phyloP scores from a whole-genome alignment of 2,888 invertebrate species.

The Chalcis sispes region DNA sequence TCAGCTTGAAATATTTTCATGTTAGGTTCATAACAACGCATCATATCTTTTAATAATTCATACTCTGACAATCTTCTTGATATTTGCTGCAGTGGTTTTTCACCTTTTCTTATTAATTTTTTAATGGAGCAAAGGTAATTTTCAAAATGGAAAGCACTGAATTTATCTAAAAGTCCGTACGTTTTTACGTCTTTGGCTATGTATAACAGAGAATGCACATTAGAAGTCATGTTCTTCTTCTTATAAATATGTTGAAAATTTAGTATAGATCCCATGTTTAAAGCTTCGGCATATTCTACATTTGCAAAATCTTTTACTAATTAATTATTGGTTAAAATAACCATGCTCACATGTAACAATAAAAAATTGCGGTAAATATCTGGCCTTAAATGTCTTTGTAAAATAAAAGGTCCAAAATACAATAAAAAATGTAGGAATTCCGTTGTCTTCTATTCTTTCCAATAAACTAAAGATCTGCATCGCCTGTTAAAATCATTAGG shows the following conservation, averaged over 20 bases:
- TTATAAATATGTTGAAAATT: slow-evolving; percentile 31
- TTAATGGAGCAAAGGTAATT: slow-evolving; percentile 22
- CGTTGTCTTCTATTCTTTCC: slow-evolving; percentile 18
- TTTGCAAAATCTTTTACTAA: not conserved
- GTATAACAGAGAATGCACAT: slow-evolving; percentile 22
- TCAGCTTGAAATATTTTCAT: not conserved
- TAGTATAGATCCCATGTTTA: not conserved
- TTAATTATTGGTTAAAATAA: too few species aligned
- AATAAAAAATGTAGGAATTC: slow-evolving; percentile 27
- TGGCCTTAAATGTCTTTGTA: too few species aligned
- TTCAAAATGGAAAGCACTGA: slow-evolving; percentile 16
- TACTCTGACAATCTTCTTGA: slow-evolving; percentile 22
- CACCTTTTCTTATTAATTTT: slow-evolving; percentile 26
- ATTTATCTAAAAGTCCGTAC: slow-evolving; percentile 5
- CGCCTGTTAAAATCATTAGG: slow-evolving; percentile 55
- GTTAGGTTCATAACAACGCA: not conserved
- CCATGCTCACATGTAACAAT: too few species aligned
- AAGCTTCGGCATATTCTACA: slow-evolving; percentile 12
- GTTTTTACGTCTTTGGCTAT: slow-evolving; percentile 19
- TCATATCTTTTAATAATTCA: not conserved
- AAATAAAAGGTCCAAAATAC: slow-evolving; percentile 18
- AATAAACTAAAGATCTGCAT: slow-evolving; percentile 56
- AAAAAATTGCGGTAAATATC: too few species aligned
- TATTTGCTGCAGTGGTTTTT: slow-evolving; percentile 27
- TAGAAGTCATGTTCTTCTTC: slow-evolving; percentile 13